A percentile compares a stretch with the other conserved stretches of the same genome.
Evolutionary conservation across 2,797 vertebrate genomes (phyloP).

Genomic region (Eulemur coronatus): DNA sequence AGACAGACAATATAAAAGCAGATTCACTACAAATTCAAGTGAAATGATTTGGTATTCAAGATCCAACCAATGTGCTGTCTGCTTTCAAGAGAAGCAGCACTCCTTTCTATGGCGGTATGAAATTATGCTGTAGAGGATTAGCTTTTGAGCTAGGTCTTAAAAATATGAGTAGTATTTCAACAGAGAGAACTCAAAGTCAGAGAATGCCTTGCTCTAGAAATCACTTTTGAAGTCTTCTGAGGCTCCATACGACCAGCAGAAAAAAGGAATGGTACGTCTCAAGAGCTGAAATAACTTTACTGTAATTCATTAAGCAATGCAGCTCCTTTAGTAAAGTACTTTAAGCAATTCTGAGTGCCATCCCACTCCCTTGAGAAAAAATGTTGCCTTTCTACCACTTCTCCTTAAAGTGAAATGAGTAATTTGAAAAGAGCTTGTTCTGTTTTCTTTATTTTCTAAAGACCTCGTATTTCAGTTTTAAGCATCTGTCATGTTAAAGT

Average conservation of each 20-base stretch:
- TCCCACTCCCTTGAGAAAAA: not conserved
- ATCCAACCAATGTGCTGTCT: not conserved
- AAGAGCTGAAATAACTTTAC: not conserved
- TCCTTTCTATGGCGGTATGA: not conserved
- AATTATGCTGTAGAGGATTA: not conserved
- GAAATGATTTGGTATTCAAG: not conserved
- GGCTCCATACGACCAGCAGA: not conserved
- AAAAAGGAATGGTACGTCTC: not conserved
- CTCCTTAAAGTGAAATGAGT: constrained; percentile 11
- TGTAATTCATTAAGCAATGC: not conserved
- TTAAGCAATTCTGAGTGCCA: not conserved
- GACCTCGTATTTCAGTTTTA: not conserved
- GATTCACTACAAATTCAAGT: not conserved
- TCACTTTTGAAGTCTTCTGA: not conserved
- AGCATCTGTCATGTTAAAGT: not conserved
- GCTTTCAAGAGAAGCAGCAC: not conserved
- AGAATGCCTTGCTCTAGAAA: not conserved
- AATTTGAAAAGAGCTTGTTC: constrained; percentile 4
- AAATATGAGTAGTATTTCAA: not conserved
- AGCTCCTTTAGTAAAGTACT: not conserved
- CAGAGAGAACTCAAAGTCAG: not conserved
- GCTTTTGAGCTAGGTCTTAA: constrained; percentile 22
- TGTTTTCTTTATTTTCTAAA: not conserved
- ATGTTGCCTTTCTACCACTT: constrained; percentile 7
- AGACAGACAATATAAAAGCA: not conserved